These are phyloP conservation scores for Orientallactaga bullata DNA, from an alignment of 2,113 vertebrate species.

Conservation along the genomic window DNA sequence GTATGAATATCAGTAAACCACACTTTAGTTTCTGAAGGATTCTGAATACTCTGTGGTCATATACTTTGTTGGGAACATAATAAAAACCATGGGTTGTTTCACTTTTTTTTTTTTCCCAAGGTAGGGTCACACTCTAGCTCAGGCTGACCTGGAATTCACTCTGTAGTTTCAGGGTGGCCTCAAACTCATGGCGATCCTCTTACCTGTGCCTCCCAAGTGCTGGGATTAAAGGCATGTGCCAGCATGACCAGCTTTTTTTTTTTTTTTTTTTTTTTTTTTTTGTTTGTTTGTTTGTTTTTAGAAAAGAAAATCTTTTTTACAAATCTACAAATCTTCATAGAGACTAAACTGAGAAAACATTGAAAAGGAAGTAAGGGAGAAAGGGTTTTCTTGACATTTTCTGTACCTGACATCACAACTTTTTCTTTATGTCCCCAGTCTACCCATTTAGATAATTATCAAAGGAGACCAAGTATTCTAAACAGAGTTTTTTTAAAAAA, in stretches of 20 bases:
- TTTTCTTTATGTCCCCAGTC: neutral
- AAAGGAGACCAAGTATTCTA: neutral
- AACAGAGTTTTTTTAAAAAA: neutral
- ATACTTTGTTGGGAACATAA: neutral
- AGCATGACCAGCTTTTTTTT: too few relatives aligned
- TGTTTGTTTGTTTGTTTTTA: too few relatives aligned
- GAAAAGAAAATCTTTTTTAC: neutral
- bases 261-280: too few relatives aligned
- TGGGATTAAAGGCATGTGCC: too few relatives aligned
- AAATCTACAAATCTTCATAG: neutral
- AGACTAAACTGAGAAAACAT: neutral
- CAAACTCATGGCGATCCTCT: too few relatives aligned
- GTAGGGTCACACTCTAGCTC: too few relatives aligned
- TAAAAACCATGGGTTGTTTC: neutral
- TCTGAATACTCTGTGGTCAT: neutral
- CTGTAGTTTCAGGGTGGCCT: too few relatives aligned
- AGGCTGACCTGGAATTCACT: too few relatives aligned
- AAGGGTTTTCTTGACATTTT: constrained; percentile 10
- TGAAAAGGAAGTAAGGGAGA: neutral
- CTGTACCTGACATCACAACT: neutral
- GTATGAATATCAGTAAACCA: constrained; percentile 15
- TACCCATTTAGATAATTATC: neutral
- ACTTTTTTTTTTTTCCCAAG: neutral
- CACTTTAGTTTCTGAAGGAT: neutral
- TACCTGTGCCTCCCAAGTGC: too few relatives aligned